Percentiles rank a stretch among this genome's conserved stretches.
phyloP scores from a whole-genome alignment of 2,888 invertebrate species.

The Mimas tiliae region DNA sequence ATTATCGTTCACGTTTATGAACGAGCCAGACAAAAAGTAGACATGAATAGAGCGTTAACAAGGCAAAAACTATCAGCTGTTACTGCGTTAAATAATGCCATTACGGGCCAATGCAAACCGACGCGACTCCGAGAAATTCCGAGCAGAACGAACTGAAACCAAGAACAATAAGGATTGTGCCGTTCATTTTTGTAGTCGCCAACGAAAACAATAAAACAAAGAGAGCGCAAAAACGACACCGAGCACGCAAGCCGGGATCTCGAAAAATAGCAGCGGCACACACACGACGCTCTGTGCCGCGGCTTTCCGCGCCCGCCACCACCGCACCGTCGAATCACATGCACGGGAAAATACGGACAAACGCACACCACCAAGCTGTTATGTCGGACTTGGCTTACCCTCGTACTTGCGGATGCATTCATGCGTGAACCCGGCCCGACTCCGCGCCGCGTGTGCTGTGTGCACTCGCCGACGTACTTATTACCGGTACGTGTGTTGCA shows the following conservation, averaged over 20 bases:
- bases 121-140: slow-evolving; percentile 53
- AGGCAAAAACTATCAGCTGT: slow-evolving; percentile 60
- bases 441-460: slow-evolving; percentile 45
- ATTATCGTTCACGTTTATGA: slow-evolving; percentile 54
- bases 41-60: slow-evolving; percentile 63
- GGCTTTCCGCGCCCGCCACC: neutral
- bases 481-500: slow-evolving; percentile 64
- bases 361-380: slow-evolving; percentile 53
- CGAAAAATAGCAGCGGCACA: slow-evolving; percentile 70
- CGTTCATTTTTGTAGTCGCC: slow-evolving; percentile 71
- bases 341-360: slow-evolving; percentile 57
- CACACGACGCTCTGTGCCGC: slow-evolving; percentile 52
- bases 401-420: slow-evolving; percentile 70
- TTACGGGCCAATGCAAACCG: slow-evolving; percentile 56
- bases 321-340: slow-evolving; percentile 51
- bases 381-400: slow-evolving; percentile 50
- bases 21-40: slow-evolving; percentile 51
- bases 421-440: slow-evolving; percentile 68
- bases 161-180: slow-evolving; percentile 71
- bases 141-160: slow-evolving; percentile 48
- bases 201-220: slow-evolving; percentile 77
- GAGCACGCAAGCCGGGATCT: slow-evolving; percentile 71
- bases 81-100: slow-evolving; percentile 60
- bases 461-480: slow-evolving; percentile 50
- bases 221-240: slow-evolving; percentile 70